A percentile compares a stretch with the other conserved stretches of the same genome.
These are phyloP conservation scores for Harpagifer antarcticus DNA, from an alignment of 2,797 vertebrate genomes.

Conservation along the genomic window DNA sequence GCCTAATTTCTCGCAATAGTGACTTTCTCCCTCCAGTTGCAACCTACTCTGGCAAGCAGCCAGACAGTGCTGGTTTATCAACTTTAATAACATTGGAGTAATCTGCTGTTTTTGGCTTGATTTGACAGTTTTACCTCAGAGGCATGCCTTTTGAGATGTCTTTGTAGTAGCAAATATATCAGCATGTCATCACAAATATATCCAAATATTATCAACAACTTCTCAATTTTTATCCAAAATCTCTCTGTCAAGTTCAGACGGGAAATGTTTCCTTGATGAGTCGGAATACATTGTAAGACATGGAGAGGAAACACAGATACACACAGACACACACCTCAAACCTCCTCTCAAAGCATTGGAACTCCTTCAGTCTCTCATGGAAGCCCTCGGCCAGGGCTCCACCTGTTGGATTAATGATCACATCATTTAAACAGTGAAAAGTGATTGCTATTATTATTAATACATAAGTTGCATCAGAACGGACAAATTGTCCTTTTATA, in stretches of 20 bases:
- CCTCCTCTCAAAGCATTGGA: conserved; percentile 85
- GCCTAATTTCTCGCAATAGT: background rate
- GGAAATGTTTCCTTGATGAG: background rate
- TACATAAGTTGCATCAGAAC: background rate
- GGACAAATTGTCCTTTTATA: background rate
- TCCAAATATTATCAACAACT: background rate
- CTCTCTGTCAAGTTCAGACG: background rate
- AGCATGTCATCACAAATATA: background rate
- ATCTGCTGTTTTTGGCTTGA: background rate
- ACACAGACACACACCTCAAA: conserved; percentile 80
- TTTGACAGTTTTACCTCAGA: conserved; percentile 12
- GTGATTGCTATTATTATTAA: background rate
- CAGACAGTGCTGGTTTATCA: conserved; percentile 4
- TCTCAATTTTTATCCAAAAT: background rate
- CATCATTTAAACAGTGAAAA: conserved; percentile 5
- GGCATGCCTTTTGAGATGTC: background rate
- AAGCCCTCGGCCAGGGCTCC: conserved; percentile 88
- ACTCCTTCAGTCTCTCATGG: conserved; percentile 86
- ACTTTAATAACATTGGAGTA: background rate
- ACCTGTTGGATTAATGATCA: conserved; percentile 71
- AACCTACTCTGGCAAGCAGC: background rate
- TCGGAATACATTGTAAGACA: background rate
- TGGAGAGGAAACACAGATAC: background rate
- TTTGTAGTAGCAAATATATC: background rate
- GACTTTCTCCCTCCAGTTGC: background rate